phyloP scores from a whole-genome alignment of 2,888 invertebrate species.

The Scaptomyza parva region DNA sequence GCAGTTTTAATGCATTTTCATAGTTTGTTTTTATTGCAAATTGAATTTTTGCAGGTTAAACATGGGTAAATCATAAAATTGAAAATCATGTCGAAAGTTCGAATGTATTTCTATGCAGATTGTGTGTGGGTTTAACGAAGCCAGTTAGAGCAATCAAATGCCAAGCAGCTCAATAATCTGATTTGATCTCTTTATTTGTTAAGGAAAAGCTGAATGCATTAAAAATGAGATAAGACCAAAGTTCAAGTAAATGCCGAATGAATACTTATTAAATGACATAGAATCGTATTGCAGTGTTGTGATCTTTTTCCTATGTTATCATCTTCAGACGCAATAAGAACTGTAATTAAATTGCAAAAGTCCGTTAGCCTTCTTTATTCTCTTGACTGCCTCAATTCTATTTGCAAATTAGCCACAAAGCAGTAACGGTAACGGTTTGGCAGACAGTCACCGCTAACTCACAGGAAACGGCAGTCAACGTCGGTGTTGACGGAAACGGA shows the following conservation, averaged over 20 bases:
- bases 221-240: background rate
- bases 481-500: conserved; percentile 67
- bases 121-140: too few relatives aligned
- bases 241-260: background rate
- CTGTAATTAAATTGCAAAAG: conserved; percentile 54
- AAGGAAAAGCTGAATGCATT: background rate
- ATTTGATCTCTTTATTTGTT: conserved; percentile 1
- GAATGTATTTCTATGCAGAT: background rate
- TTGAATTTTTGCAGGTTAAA: background rate
- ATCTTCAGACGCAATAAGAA: conserved; percentile 10
- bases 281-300: background rate
- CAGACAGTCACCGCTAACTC: conserved; percentile 19
- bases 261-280: background rate
- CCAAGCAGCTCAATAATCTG: too few relatives aligned
- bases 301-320: conserved; percentile 1
- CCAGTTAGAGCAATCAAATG: too few relatives aligned
- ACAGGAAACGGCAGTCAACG: conserved; percentile 55
- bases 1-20: background rate
- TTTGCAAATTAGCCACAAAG: conserved; percentile 70
- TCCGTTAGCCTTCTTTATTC: conserved; percentile 20
- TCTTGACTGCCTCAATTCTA: conserved; percentile 40
- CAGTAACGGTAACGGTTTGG: conserved; percentile 56
- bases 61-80: background rate
- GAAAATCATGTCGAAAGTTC: conserved; percentile 30
- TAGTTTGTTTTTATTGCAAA: conserved; percentile 17